Conservation (phyloP, 2,888 invertebrate species). For the Scaeva pyrastri region DNA sequence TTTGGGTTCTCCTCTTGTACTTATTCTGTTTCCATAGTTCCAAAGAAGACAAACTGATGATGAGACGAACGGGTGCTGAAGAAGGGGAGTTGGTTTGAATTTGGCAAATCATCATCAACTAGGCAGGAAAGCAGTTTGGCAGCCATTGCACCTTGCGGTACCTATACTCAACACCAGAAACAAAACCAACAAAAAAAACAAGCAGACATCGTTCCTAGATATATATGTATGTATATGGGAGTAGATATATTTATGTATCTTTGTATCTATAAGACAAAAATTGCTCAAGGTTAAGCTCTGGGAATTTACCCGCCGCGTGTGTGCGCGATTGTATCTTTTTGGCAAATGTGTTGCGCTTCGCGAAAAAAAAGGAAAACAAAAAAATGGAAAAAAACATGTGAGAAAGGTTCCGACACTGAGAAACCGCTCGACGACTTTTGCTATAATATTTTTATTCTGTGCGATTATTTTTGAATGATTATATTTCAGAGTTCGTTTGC, state of each 20-base stretch:
- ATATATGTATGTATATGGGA: background rate
- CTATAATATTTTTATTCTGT: constrained; percentile 28
- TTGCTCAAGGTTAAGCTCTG: constrained; percentile 73
- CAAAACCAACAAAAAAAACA: constrained; percentile 41
- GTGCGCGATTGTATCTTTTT: constrained; percentile 61
- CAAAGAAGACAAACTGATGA: background rate
- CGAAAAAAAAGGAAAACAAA: too few relatives aligned
- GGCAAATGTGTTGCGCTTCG: constrained; percentile 50
- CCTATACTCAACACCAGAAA: constrained; percentile 2
- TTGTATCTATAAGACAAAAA: too few relatives aligned
- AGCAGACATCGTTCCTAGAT: constrained; percentile 3
- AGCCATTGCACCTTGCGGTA: constrained; percentile 72
- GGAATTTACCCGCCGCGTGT: constrained; percentile 48
- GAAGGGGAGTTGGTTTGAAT: constrained; percentile 27
- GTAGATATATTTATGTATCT: background rate
- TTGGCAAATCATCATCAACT: constrained; percentile 44
- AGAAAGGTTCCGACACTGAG: constrained; percentile 73
- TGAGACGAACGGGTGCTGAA: background rate
- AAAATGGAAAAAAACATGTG: constrained; percentile 64
- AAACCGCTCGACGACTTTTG: constrained; percentile 29
- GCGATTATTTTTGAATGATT: constrained; percentile 16
- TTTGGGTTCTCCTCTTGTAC: constrained; percentile 27
- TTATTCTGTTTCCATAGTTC: constrained; percentile 16
- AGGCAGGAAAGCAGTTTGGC: constrained; percentile 53
- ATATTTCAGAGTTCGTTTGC: constrained; percentile 21